These are phyloP conservation scores for Drosophila baimaii DNA, from an alignment of 1,140 invertebrate species.

Conservation along the genomic window DNA sequence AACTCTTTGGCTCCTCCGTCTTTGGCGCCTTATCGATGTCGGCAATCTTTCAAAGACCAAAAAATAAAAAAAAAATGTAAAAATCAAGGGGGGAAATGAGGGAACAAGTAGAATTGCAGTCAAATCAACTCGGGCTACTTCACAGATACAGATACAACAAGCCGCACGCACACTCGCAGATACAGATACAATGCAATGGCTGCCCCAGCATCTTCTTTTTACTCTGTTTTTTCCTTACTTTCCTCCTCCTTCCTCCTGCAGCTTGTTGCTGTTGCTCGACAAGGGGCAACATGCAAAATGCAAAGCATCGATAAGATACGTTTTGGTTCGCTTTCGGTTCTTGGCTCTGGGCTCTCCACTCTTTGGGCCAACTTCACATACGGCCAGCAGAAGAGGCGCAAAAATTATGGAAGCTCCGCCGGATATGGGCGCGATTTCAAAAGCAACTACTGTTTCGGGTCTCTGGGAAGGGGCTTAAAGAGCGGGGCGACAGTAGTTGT, in stretches of 20 bases:
- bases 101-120: conserved; percentile 60
- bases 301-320: conserved; percentile 82
- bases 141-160: conserved; percentile 43
- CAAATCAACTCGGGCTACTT: conserved; percentile 56
- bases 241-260: background rate
- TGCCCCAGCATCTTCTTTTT: conserved; percentile 44
- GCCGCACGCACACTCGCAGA: conserved; percentile 28
- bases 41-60: conserved; percentile 73
- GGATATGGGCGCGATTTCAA: conserved; percentile 80
- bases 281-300: conserved; percentile 81
- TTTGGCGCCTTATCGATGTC: conserved; percentile 66
- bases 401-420: conserved; percentile 83
- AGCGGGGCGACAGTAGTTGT: background rate
- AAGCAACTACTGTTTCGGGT: conserved; percentile 80
- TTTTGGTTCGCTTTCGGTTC: conserved; percentile 15
- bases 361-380: conserved; percentile 12
- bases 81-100: conserved; percentile 13
- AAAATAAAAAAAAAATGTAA: conserved; percentile 8
- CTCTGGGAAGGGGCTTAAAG: conserved; percentile 1
- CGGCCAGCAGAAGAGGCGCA: conserved; percentile 27
- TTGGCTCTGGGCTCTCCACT: background rate
- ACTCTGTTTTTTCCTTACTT: background rate
- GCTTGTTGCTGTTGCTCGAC: conserved; percentile 72
- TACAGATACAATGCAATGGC: conserved; percentile 62
- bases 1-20: conserved; percentile 1